These are phyloP conservation scores for Sitobion miscanthi DNA, from an alignment of 1,140 invertebrate species.

Conservation along the genomic window DNA sequence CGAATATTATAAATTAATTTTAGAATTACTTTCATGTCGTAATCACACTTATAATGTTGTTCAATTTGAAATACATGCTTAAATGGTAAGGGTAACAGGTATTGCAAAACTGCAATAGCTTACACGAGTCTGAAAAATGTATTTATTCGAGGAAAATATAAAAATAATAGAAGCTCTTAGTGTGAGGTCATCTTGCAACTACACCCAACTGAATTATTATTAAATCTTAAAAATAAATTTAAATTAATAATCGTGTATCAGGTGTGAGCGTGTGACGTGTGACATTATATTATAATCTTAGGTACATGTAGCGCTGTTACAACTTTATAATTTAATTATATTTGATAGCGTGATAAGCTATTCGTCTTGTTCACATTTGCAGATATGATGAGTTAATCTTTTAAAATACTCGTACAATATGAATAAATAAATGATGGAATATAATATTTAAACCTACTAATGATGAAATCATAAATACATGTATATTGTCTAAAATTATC, in stretches of 20 bases:
- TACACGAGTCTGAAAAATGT: not conserved
- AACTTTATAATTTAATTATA: not conserved
- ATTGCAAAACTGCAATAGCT: not conserved
- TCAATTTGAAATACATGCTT: not conserved
- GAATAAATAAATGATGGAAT: not conserved
- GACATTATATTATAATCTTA: not conserved
- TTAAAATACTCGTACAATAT: not conserved
- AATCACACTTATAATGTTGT: not conserved
- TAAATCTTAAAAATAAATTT: not conserved
- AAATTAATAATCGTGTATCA: not conserved
- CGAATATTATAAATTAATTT: too few relatives aligned
- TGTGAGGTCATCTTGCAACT: not conserved
- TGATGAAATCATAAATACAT: not conserved
- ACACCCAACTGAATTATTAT: not conserved
- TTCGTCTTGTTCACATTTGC: not conserved
- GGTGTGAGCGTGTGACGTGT: too few relatives aligned
- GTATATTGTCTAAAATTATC: not conserved
- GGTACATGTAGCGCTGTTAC: not conserved
- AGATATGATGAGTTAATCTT: not conserved
- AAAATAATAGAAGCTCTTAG: not conserved
- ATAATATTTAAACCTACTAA: not conserved
- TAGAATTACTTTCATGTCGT: too few relatives aligned
- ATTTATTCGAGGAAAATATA: not conserved
- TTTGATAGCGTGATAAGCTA: too few relatives aligned
- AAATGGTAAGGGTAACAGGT: not conserved